Percentiles rank a stretch among this genome's conserved stretches.
phyloP scores from a whole-genome alignment of 2,113 vertebrate species.

The Hylia prasina region DNA sequence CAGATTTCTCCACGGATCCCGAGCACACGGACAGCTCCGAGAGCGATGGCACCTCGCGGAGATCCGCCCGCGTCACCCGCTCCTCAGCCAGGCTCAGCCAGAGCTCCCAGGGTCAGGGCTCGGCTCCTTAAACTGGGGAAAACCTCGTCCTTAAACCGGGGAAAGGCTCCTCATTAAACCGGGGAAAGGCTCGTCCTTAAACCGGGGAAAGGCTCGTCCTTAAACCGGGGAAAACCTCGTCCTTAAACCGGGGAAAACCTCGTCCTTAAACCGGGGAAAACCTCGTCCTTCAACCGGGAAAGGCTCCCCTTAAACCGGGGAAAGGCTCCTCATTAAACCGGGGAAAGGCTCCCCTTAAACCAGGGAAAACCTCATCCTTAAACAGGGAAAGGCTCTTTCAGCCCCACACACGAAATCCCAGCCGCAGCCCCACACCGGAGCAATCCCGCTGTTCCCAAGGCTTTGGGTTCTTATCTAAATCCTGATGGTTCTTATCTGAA shows the following conservation, averaged over 20 bases:
- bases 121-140: no score
- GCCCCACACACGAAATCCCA: not conserved
- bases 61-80: conserved; percentile 91
- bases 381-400: not conserved
- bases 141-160: fast-evolving
- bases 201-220: not conserved
- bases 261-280: no score
- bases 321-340: fast-evolving
- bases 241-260: no score
- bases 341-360: not conserved
- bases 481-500: not conserved
- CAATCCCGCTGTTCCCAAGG: not conserved
- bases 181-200: not conserved
- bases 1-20: conserved; percentile 93
- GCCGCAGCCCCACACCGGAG: not conserved
- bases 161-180: fast-evolving
- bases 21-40: conserved; percentile 97
- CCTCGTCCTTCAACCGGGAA: not conserved
- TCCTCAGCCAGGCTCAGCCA: conserved; percentile 93
- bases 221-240: not conserved
- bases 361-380: not conserved
- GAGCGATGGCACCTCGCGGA: conserved; percentile 85
- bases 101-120: conserved; percentile 88
- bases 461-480: not conserved
- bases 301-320: fast-evolving